These are phyloP conservation scores for Colaptes auratus DNA, from an alignment of 2,113 vertebrate genomes.

Conservation along the genomic window DNA sequence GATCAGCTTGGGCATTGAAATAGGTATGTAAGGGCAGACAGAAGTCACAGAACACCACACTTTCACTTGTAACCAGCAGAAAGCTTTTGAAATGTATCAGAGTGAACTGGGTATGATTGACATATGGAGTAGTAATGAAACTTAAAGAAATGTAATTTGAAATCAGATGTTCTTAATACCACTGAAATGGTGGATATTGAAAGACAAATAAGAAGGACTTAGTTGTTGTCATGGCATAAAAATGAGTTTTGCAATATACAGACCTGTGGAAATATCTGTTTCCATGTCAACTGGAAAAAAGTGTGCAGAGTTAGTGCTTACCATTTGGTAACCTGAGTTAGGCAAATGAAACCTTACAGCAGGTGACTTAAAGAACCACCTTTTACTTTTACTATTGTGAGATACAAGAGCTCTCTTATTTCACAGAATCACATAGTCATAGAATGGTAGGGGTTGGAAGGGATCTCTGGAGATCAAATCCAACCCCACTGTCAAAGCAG, in stretches of 20 bases:
- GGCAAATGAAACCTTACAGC: not conserved
- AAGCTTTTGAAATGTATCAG: not conserved
- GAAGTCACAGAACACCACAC: not conserved
- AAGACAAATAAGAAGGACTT: not conserved
- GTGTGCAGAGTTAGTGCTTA: not conserved
- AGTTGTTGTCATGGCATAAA: not conserved
- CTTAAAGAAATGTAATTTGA: not conserved
- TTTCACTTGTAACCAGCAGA: not conserved
- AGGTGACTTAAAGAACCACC: not conserved
- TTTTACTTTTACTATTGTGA: not conserved
- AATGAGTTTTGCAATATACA: not conserved
- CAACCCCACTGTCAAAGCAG: too few relatives aligned
- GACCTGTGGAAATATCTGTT: not conserved
- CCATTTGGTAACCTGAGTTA: not conserved
- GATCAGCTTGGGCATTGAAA: not conserved
- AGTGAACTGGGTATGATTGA: not conserved
- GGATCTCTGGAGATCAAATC: too few relatives aligned
- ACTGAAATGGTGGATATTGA: not conserved
- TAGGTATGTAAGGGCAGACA: not conserved
- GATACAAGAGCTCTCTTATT: not conserved
- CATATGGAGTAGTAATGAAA: not conserved
- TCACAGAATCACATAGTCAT: too few relatives aligned
- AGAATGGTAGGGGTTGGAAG: too few relatives aligned
- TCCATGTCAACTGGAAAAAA: not conserved
- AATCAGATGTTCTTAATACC: not conserved